Percentiles rank a stretch among this genome's conserved stretches.
These are phyloP conservation scores for Trissonchulus latispiculum DNA, from an alignment of 2,888 invertebrate species.

Conservation along the genomic window DNA sequence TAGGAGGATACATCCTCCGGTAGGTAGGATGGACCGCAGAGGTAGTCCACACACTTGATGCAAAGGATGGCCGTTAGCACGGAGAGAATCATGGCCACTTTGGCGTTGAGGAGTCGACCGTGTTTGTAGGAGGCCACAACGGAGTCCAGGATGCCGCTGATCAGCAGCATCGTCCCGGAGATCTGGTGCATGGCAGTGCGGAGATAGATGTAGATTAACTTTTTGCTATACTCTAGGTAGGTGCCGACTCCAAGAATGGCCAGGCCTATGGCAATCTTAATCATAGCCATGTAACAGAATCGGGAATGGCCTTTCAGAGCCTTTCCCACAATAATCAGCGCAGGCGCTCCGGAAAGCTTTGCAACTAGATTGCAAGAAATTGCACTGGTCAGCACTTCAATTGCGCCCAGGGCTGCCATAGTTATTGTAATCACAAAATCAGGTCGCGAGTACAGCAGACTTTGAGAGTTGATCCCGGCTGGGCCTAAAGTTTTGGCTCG, in stretches of 20 bases:
- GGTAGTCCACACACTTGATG: conserved; percentile 39
- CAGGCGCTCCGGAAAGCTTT: conserved; percentile 24
- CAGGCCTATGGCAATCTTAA: conserved; percentile 36
- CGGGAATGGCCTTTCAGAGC: neutral
- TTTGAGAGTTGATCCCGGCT: neutral
- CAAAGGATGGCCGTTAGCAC: conserved; percentile 40
- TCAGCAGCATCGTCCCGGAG: conserved; percentile 35
- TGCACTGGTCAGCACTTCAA: conserved; percentile 34
- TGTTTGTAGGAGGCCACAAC: conserved; percentile 32
- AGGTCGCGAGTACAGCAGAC: neutral
- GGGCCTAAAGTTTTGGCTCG: neutral
- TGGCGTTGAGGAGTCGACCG: conserved; percentile 37
- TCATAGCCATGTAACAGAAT: conserved; percentile 17
- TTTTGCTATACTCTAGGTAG: conserved; percentile 40
- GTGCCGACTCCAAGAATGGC: conserved; percentile 36
- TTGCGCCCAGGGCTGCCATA: conserved; percentile 30
- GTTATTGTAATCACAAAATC: conserved; percentile 10
- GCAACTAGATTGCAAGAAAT: conserved; percentile 34
- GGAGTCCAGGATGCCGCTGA: conserved; percentile 36
- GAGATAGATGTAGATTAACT: conserved; percentile 34
- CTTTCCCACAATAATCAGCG: neutral
- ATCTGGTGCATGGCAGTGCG: conserved; percentile 40
- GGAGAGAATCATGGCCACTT: conserved; percentile 38
- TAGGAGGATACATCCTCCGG: conserved; percentile 28
- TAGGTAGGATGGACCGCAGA: conserved; percentile 38